A percentile compares a stretch with the other conserved stretches of the same genome.
Evolutionary conservation across 2,797 vertebrate species (phyloP).

Genomic region (Astyanax mexicanus): DNA sequence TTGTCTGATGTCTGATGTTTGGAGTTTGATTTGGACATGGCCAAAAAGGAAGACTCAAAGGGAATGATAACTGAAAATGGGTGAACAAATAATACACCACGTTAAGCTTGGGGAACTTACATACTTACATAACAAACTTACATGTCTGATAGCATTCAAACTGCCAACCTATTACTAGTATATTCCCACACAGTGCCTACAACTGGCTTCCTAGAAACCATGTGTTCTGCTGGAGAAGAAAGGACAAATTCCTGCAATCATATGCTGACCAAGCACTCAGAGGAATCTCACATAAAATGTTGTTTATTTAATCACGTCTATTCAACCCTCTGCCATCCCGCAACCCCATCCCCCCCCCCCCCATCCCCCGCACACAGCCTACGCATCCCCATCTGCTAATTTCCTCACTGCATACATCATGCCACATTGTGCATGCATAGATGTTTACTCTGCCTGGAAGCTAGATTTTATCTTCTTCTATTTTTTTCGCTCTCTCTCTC

Average conservation of each 20-base stretch:
- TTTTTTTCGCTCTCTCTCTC: slow-evolving; percentile 1
- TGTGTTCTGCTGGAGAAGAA: neutral
- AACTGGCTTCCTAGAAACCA: slow-evolving; percentile 16
- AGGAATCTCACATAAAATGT: slow-evolving; percentile 20
- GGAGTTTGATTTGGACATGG: no score
- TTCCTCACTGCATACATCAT: slow-evolving; percentile 34
- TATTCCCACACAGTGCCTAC: neutral
- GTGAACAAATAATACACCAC: no score
- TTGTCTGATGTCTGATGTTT: no score
- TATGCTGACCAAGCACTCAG: slow-evolving; percentile 37
- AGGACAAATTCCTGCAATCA: slow-evolving; percentile 19
- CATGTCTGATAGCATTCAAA: no score
- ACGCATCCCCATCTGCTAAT: neutral
- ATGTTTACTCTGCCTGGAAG: neutral
- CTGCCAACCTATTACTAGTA: neutral
- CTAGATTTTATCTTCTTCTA: slow-evolving; percentile 18
- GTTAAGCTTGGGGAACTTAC: no score
- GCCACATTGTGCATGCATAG: slow-evolving; percentile 22
- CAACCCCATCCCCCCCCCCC: neutral
- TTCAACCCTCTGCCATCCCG: neutral
- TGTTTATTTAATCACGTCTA: slow-evolving; percentile 34
- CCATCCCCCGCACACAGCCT: neutral
- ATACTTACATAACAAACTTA: no score
- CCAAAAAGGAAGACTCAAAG: no score
- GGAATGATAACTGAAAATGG: no score